phyloP scores from a whole-genome alignment of 2,113 vertebrate species.

The Uria lomvia region DNA sequence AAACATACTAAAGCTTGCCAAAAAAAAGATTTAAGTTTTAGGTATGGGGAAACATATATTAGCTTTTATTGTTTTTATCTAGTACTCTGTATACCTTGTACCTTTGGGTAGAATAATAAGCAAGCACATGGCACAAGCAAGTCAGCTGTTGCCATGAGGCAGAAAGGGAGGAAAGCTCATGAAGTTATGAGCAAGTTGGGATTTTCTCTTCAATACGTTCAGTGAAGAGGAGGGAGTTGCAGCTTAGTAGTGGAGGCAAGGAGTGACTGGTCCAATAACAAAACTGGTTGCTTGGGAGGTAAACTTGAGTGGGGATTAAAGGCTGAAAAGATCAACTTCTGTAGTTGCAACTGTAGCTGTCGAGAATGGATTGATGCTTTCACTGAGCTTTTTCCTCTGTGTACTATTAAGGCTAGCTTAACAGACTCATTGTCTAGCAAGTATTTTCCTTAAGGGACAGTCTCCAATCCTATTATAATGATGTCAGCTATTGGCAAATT shows the following conservation, averaged over 20 bases:
- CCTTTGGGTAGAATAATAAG: neutral
- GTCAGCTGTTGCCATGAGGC: neutral
- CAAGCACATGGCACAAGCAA: neutral
- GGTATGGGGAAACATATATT: neutral
- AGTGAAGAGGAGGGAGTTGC: neutral
- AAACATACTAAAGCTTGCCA: neutral
- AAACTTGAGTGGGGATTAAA: neutral
- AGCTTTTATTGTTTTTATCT: neutral
- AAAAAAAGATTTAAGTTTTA: neutral
- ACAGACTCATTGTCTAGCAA: neutral
- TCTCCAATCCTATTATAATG: neutral
- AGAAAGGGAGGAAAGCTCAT: neutral
- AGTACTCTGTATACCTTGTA: neutral
- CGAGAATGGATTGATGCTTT: neutral
- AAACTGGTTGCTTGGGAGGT: neutral
- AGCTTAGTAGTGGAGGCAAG: neutral
- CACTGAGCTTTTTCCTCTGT: neutral
- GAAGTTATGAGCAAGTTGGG: neutral
- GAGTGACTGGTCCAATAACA: neutral
- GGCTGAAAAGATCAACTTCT: neutral
- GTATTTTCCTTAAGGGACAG: neutral
- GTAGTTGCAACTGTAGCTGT: neutral
- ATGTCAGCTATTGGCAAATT: constrained; percentile 3
- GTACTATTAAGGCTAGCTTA: neutral
- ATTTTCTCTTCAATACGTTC: neutral